Base-by-base conservation (phyloP, 1,140 invertebrate genomes). In the Geopemphigus sp. region DNA sequence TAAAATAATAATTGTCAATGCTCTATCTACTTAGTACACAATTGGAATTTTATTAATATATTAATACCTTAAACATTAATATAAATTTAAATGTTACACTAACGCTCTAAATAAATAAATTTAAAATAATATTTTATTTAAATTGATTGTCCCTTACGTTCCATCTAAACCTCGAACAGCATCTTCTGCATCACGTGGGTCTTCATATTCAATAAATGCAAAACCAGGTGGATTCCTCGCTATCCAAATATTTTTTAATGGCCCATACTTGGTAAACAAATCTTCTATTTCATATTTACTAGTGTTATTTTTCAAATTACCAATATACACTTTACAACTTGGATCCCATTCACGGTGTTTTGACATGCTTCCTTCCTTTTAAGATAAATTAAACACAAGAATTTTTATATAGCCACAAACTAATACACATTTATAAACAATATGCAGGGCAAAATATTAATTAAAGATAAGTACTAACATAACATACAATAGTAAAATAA, bases 181-280 rank as follows among this genome's bases (percentile, higher is more conserved):
- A 88, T 99, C 97, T 86, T 98, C 95, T 17, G 97, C 97, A 88
- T 99, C 98, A 82, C 97, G 89, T 6, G 94, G 90, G 86, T 99
- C 97, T 87, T 99, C 97, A 88, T 95, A 99, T 87, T 99, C 97
- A 19, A 99, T 93, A 88, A 98, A 98, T 19, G 96, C 97, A 88
- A 98, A 98, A 11, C 97, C 94, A 19, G 94, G 95, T 50, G 95
- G 95, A 86, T 95, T 96, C 84, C 94, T 87, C 0, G 97, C 96
- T 26, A 99, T 96, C 97, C 97, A 99, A 17, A 98, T 96, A 88
- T 98, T 99, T 84, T 94, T 90, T 81, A 98, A 88, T 32, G 94
- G 93, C 0, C 97, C 97, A 88, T 95, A 99, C 87, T 97, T 96
- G 81, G 91, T 91, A 85, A 99, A 99, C 19, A 94, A 91, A 85